Conservation (phyloP, 2,888 invertebrate genomes). For the Pomacea canaliculata region DNA sequence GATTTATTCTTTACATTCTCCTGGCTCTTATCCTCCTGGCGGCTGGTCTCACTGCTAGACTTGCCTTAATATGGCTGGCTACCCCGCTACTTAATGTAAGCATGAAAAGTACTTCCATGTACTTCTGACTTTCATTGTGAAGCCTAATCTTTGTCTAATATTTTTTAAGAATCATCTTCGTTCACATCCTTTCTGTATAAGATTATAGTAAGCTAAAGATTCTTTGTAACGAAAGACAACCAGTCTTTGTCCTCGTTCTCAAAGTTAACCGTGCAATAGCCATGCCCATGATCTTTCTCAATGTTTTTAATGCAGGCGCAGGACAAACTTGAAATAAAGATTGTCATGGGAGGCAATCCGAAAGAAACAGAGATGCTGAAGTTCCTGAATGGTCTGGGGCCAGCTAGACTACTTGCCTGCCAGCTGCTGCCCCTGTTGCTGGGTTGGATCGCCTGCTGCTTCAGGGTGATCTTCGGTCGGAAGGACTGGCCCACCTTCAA, state of each 20-base stretch:
- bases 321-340: not conserved
- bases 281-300: no score
- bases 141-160: no score
- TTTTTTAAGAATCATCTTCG: no score
- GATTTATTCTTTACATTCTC: conserved; percentile 82
- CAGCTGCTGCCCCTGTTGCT: conserved; percentile 24
- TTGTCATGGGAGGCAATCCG: not conserved
- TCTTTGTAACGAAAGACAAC: no score
- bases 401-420: conserved; percentile 19
- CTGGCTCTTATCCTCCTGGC: conserved; percentile 88
- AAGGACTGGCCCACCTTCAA: conserved; percentile 58
- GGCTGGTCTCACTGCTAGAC: conserved; percentile 89
- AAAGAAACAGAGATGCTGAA: not conserved
- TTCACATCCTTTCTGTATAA: no score
- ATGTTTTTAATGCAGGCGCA: no score
- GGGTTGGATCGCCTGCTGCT: conserved; percentile 70
- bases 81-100: conserved; percentile 48
- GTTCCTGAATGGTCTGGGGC: conserved; percentile 1
- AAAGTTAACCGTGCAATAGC: no score
- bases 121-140: no score
- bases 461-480: conserved; percentile 57
- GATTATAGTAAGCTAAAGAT: no score
- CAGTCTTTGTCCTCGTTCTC: no score
- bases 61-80: conserved; percentile 75
- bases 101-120: conserved; percentile 73